A percentile compares a stretch with the other conserved stretches of the same genome.
Conservation (phyloP, 2,113 vertebrate species). For the Oreamnos americanus region DNA sequence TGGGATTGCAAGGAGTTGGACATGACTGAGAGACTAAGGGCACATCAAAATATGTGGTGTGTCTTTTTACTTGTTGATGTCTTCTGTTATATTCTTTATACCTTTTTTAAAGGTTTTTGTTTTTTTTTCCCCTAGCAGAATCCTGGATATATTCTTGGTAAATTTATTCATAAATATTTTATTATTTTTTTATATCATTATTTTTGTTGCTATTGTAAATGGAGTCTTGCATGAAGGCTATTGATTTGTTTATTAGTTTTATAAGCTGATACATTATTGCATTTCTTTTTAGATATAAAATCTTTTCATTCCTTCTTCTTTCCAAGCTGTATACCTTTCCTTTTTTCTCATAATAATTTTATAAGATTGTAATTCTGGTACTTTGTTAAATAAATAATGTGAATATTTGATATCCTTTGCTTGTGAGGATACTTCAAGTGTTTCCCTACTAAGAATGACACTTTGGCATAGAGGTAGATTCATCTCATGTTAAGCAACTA, state of each 20-base stretch:
- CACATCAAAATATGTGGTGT: background rate
- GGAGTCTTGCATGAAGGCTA: background rate
- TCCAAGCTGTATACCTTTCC: background rate
- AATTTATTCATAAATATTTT: constrained; percentile 27
- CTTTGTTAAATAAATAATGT: background rate
- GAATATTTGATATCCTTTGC: background rate
- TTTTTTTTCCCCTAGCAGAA: background rate
- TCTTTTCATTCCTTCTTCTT: constrained; percentile 11
- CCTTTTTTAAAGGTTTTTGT: background rate
- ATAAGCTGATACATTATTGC: background rate
- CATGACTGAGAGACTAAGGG: background rate
- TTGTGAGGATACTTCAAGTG: background rate
- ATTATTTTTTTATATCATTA: constrained; percentile 34
- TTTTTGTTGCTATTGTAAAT: constrained; percentile 40
- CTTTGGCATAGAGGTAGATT: background rate
- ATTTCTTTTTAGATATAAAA: constrained; percentile 31
- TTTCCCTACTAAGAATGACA: background rate
- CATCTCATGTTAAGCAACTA: background rate
- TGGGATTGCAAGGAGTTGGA: background rate
- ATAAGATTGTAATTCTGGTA: background rate
- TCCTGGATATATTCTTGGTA: constrained; percentile 7
- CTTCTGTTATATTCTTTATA: background rate
- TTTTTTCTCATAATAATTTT: background rate
- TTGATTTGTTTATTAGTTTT: constrained; percentile 31
- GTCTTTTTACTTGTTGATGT: background rate